Conservation (phyloP, 2,888 invertebrate genomes). For the Ormyrus nitidulus region DNA sequence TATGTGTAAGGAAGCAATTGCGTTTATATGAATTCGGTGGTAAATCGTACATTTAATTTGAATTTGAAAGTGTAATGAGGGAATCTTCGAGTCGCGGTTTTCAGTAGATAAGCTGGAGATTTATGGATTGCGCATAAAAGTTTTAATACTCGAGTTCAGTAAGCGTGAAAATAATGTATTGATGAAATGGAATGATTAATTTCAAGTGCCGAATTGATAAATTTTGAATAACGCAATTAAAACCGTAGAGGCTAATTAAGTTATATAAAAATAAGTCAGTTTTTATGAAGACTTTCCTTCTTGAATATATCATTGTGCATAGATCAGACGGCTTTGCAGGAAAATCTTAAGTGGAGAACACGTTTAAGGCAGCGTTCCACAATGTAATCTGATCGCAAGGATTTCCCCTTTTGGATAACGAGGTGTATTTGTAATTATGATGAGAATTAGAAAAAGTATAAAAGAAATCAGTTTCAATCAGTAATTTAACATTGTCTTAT, state of each 20-base stretch:
- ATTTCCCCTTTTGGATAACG: slow-evolving; percentile 29
- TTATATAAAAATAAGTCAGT: slow-evolving; percentile 16
- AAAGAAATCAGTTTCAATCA: slow-evolving; percentile 30
- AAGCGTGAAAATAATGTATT: too few relatives aligned
- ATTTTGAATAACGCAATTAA: slow-evolving; percentile 5
- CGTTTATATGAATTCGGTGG: too few relatives aligned
- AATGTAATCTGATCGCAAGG: slow-evolving; percentile 34
- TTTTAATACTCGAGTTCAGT: too few relatives aligned
- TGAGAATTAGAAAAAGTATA: slow-evolving; percentile 14
- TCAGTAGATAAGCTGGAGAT: too few relatives aligned
- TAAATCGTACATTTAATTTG: too few relatives aligned
- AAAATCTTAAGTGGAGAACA: slow-evolving; percentile 7
- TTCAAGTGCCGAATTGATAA: too few relatives aligned
- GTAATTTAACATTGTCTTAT: slow-evolving; percentile 9
- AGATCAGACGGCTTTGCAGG: background rate
- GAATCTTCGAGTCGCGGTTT: too few relatives aligned
- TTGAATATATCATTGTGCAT: background rate
- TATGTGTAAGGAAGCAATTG: too few relatives aligned
- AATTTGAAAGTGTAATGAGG: too few relatives aligned
- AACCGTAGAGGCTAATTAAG: slow-evolving; percentile 7
- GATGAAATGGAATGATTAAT: too few relatives aligned
- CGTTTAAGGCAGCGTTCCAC: slow-evolving; percentile 4
- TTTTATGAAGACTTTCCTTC: background rate
- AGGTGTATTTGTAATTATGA: slow-evolving; percentile 8
- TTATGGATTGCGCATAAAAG: too few relatives aligned